A percentile compares a stretch with the other conserved stretches of the same genome.
These are phyloP conservation scores for Uropsilus gracilis DNA, from an alignment of 2,113 vertebrate genomes.

Conservation along the genomic window DNA sequence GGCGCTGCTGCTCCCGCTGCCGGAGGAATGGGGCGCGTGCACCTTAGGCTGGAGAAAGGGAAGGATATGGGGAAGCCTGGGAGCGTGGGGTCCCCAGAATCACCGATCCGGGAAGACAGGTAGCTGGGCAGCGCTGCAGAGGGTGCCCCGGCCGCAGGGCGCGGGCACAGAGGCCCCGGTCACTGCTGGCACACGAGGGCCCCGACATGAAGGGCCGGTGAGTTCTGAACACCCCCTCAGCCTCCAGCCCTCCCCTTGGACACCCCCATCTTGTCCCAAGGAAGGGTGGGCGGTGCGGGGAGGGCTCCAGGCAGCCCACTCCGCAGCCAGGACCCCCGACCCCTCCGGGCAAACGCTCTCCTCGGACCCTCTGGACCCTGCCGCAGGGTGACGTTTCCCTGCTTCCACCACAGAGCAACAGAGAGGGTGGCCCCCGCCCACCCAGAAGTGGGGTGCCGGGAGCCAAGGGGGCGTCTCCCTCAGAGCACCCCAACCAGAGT, in stretches of 20 bases:
- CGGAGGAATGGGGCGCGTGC: background rate
- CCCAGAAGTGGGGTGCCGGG: background rate
- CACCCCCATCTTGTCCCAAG: background rate
- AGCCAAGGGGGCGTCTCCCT: background rate
- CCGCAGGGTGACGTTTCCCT: rapidly evolving
- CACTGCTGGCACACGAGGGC: background rate
- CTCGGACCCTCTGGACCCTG: rapidly evolving
- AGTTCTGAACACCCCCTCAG: rapidly evolving
- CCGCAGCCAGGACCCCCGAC: rapidly evolving
- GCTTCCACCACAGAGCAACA: background rate
- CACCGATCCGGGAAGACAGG: background rate
- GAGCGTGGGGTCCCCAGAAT: rapidly evolving
- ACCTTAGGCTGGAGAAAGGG: rapidly evolving
- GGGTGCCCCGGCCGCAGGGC: rapidly evolving
- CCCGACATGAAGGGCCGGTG: rapidly evolving
- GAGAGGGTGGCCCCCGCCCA: background rate
- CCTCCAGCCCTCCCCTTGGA: too few species aligned
- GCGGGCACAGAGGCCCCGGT: too few species aligned
- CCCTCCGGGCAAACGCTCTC: rapidly evolving
- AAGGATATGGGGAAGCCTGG: background rate
- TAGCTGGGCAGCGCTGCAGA: too few species aligned
- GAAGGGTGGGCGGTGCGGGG: background rate
- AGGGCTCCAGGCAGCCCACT: background rate
- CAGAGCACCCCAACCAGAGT: rapidly evolving
- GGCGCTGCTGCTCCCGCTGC: rapidly evolving